phyloP scores from a whole-genome alignment of 35 echinoderm and acorn worm species.

The Hemicentrotus pulcherrimus region DNA sequence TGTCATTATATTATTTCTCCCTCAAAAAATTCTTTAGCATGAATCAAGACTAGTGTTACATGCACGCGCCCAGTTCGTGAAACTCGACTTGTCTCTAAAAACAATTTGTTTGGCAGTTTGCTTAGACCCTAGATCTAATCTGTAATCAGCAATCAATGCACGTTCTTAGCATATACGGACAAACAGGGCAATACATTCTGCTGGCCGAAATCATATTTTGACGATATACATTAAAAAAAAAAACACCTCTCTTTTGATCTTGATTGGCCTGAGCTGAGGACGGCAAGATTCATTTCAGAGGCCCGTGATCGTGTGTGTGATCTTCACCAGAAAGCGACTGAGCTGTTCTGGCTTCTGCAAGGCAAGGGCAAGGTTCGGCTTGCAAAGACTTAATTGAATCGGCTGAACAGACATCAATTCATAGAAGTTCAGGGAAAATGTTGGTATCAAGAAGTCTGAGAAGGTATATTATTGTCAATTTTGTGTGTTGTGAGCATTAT shows the following conservation, averaged over 20 bases:
- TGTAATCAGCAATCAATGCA: not conserved
- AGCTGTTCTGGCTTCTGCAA: not conserved
- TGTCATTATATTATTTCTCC: no score
- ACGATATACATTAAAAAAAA: not conserved
- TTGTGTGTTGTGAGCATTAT: no score
- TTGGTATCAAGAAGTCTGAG: not conserved
- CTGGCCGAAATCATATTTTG: not conserved
- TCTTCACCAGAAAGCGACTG: not conserved
- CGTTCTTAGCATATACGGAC: not conserved
- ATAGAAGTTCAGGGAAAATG: not conserved
- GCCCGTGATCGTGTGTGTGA: not conserved
- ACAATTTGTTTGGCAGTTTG: not conserved
- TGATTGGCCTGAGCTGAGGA: not conserved
- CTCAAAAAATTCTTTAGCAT: no score
- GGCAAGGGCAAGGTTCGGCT: not conserved
- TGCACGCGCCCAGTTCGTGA: not conserved
- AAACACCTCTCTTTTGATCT: not conserved
- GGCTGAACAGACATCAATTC: no score
- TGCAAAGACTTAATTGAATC: not conserved
- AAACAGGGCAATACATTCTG: not conserved
- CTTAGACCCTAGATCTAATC: not conserved
- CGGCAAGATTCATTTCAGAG: not conserved
- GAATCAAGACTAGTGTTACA: no score
- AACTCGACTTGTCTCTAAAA: not conserved
- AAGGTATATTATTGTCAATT: not conserved